Evolutionary conservation across 2,113 vertebrate species (phyloP), one percentile per base, ranked within the genome.

Genomic region (Pyxicephalus adspersus): DNA sequence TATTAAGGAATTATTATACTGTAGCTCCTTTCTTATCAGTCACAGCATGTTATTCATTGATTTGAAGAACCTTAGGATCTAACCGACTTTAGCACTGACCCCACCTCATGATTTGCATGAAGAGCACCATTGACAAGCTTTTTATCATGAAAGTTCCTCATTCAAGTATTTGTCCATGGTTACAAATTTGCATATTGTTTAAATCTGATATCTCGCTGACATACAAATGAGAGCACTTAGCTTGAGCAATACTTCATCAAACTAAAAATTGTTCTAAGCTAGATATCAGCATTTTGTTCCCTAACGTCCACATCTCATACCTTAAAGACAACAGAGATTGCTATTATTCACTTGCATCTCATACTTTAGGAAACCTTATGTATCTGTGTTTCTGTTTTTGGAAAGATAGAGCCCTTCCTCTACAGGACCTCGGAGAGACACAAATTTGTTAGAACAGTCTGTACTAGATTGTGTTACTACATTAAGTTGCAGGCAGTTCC

Each of bases 91-190:
- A n/a, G 26, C 16, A 60, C 19, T 26, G 23, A 34, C 29, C 29
- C 57, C 71, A 38, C 71, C 71, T 74, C 19, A 60, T 38, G 22
- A 74, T 74, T 74, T 74, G 71, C 71, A 74, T 74, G 55, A 74
- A 74, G 28, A 17, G 58, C 55, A 38, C 45, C 15, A 22, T 55
- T 15, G 34, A 17, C 11, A 5, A 71, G 55, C 11, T 9, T 15
- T 74, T 74, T 74, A 23, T 74, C 29, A 6, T 18, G 70, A 54
- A 74, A 58, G 71, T 74, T 74, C 71, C 71, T 54, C 13, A 23
- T 74, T 23, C n/a, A 38, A 34, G 20, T n/a, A 11, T 58, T 38
- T 74, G 20, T 58, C 54, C 54, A 60, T 15, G 28, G 54, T 77
- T 65, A 54, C 25, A 52, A 8, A 77, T 64, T 77, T 64, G 58